phyloP scores from a whole-genome alignment of 2,797 vertebrate species.

The Streptopelia turtur region DNA sequence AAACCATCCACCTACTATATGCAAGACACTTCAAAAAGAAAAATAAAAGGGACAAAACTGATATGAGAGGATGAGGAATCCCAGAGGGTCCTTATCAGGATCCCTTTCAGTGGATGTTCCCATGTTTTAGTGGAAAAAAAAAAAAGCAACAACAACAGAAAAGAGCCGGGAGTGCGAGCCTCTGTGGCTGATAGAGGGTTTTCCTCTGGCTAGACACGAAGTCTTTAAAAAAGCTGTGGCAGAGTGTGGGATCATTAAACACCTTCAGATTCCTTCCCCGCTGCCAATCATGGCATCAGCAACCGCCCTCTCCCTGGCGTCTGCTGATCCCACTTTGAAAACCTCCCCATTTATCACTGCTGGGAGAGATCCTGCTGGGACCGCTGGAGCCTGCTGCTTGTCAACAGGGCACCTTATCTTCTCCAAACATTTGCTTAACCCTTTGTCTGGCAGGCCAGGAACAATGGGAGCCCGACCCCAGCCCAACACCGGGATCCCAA shows the following conservation, averaged over 20 bases:
- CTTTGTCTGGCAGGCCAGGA: slow-evolving; percentile 85
- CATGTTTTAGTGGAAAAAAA: slow-evolving; percentile 24
- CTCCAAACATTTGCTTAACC: slow-evolving; percentile 90
- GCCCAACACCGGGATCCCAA: slow-evolving; percentile 8
- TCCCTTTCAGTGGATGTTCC: slow-evolving; percentile 41
- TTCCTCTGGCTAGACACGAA: slow-evolving; percentile 70
- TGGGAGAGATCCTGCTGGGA: slow-evolving; percentile 79
- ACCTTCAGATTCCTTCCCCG: slow-evolving; percentile 69
- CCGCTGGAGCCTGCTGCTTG: slow-evolving; percentile 86
- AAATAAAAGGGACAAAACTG: slow-evolving; percentile 18
- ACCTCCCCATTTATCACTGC: slow-evolving; percentile 82
- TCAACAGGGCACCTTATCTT: slow-evolving; percentile 87
- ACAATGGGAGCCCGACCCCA: slow-evolving; percentile 78
- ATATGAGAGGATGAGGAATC: slow-evolving; percentile 47
- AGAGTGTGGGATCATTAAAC: slow-evolving; percentile 78
- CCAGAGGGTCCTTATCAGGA: slow-evolving; percentile 73
- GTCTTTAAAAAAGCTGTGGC: slow-evolving; percentile 68
- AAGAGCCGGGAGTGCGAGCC: slow-evolving; percentile 50
- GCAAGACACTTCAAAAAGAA: slow-evolving; percentile 55
- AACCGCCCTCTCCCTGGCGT: slow-evolving; percentile 69
- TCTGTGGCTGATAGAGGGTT: slow-evolving; percentile 72
- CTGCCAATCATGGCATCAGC: slow-evolving; percentile 66
- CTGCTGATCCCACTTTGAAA: slow-evolving; percentile 74
- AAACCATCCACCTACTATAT: slow-evolving; percentile 9
- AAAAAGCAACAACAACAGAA: slow-evolving; percentile 3